Conservation (phyloP, 1,140 invertebrate species). For the Apis florea region DNA sequence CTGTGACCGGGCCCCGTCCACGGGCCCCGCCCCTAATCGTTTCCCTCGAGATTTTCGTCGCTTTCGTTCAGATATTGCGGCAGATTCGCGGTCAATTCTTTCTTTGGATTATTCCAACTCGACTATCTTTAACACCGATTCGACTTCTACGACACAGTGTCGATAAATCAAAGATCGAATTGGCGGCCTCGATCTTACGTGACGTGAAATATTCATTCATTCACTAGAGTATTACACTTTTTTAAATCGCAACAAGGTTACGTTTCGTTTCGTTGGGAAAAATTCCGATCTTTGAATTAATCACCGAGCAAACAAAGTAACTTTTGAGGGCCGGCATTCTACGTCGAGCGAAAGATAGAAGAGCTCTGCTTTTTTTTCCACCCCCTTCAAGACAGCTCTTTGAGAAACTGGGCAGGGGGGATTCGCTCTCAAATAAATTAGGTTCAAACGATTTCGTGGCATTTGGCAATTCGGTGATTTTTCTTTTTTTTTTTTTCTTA, state of each 20-base stretch:
- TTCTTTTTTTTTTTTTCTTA: not conserved
- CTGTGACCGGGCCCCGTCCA: conserved; percentile 16
- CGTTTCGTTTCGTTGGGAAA: no score
- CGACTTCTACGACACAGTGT: no score
- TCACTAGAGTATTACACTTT: not conserved
- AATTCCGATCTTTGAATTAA: not conserved
- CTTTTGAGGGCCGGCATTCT: conserved; percentile 22
- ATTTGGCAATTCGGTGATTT: not conserved
- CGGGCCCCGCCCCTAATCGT: no score
- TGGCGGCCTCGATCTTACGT: not conserved
- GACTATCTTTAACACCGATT: no score
- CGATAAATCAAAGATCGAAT: not conserved
- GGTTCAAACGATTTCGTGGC: conserved; percentile 34
- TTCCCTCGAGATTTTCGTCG: no score
- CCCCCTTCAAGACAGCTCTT: not conserved
- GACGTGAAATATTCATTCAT: no score
- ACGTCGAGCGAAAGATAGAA: not conserved
- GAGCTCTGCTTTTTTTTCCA: conserved; percentile 20
- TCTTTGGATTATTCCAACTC: no score
- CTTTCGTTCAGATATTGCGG: no score
- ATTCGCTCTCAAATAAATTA: not conserved
- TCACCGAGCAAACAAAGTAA: conserved; percentile 9
- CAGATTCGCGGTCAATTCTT: no score
- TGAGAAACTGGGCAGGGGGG: not conserved
- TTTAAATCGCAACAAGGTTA: not conserved